Evolutionary conservation across 2,888 invertebrate species (phyloP), one percentile per base, ranked within the genome.

Genomic region (Callimorpha dominula): DNA sequence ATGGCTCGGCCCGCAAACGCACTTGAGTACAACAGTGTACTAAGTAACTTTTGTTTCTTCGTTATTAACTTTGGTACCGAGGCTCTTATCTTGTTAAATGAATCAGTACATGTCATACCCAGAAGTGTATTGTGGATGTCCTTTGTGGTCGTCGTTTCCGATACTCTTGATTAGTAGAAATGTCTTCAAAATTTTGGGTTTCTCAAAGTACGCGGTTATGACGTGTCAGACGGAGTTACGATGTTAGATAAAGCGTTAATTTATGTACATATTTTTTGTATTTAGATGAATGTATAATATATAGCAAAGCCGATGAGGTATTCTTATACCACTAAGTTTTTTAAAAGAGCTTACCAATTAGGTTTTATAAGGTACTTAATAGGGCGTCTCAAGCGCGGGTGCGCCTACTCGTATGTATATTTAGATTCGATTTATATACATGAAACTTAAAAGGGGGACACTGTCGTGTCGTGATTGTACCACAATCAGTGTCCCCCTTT

Each of bases 81-180:
- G 8, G 8, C 64, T 12, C 64, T 46, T 17, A 5, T 57, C 20
- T 20, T 57, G 9, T 31, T 31, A 4, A 65, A 31, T 49, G 7
- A 14, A 65, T 65, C 14, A 65, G 31, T 20, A 12, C 20, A 31
- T 31, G 65, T 20, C 49, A 31, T 15, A 43, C 12, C 31, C 46
- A 46, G 31, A 65, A 40, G 49, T 49, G 17, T 65, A 50, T 50
- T 40, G 20, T 14, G 20, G 20, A 46, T 17, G 65, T 65, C 50
- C 65, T 50, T 49, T 65, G 65, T 65, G 65, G 65, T 50, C 50
- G 50, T 31, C 65, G 50, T 50, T 65, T 17, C 50, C 50, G 31
- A 65, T 40, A 5, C 15, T 40, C 50, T 17, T 7, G 46, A 50
- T 50, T 50, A 40, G 49, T 65, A 40, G 17, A 50, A 65, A 50